Conservation (phyloP, 2,888 invertebrate species). For the Eucera pruinosa region DNA sequence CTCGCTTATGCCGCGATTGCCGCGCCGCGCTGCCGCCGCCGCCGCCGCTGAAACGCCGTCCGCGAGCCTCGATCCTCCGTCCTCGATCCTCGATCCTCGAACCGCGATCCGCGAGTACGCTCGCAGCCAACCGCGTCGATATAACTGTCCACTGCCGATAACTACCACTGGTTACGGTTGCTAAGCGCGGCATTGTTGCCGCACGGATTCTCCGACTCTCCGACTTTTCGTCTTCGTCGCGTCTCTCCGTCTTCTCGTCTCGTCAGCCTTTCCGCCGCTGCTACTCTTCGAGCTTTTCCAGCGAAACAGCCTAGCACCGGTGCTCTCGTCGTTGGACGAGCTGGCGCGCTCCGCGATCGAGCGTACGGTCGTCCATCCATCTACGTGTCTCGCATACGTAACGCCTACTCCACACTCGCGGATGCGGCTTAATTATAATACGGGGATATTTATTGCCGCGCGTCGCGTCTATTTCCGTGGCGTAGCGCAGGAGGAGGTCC, state of each 20-base stretch:
- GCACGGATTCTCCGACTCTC: constrained; percentile 27
- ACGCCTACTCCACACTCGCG: constrained; percentile 52
- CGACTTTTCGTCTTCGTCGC: constrained; percentile 18
- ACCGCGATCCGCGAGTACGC: constrained; percentile 41
- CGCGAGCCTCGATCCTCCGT: too few relatives aligned
- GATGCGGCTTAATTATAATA: constrained; percentile 71
- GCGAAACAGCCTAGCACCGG: too few relatives aligned
- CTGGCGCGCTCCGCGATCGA: constrained; percentile 11
- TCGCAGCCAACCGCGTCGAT: constrained; percentile 58
- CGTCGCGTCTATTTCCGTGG: constrained; percentile 70
- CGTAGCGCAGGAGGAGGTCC: constrained; percentile 66
- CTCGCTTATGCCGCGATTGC: constrained; percentile 26
- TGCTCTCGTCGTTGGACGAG: too few relatives aligned
- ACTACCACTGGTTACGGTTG: constrained; percentile 50
- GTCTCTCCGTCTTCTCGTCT: constrained; percentile 4
- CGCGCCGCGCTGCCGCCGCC: too few relatives aligned
- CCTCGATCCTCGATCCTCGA: too few relatives aligned
- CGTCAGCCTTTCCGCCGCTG: too few relatives aligned
- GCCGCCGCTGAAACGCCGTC: constrained; percentile 39
- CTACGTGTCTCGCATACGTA: constrained; percentile 57
- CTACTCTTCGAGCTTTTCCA: too few relatives aligned
- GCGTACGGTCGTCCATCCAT: constrained; percentile 46
- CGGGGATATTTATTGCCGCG: constrained; percentile 69
- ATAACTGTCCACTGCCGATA: constrained; percentile 60
- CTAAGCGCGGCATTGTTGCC: constrained; percentile 55